A percentile compares a stretch with the other conserved stretches of the same genome.
These are phyloP conservation scores for Hydropsyche tenuis DNA, from an alignment of 1,140 invertebrate genomes.

Conservation along the genomic window DNA sequence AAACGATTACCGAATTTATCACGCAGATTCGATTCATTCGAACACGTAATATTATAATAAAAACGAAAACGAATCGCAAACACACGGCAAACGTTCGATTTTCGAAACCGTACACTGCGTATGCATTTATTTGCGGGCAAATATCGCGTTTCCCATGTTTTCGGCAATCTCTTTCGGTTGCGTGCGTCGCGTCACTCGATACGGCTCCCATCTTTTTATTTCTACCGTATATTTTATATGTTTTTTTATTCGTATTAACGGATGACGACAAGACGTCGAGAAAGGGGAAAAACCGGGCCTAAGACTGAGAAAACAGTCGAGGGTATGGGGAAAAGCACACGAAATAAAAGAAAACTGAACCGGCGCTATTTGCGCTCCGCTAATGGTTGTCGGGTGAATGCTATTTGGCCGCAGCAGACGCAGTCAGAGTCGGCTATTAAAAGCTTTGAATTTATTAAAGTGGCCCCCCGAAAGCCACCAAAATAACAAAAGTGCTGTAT, in stretches of 20 bases:
- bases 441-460: constrained; percentile 23
- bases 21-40: constrained; percentile 13
- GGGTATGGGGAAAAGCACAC: constrained; percentile 29
- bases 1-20: constrained; percentile 21
- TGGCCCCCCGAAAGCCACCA: neutral
- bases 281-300: constrained; percentile 22
- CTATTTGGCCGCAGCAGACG: constrained; percentile 30
- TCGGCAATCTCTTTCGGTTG: constrained; percentile 31
- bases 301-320: constrained; percentile 13
- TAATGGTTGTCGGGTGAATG: constrained; percentile 43
- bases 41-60: too few species aligned
- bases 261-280: constrained; percentile 32
- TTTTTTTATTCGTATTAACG: constrained; percentile 38
- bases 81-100: neutral
- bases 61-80: neutral
- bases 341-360: constrained; percentile 51
- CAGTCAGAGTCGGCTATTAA: constrained; percentile 36
- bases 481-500: constrained; percentile 8
- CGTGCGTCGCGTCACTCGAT: constrained; percentile 32
- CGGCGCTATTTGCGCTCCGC: constrained; percentile 50
- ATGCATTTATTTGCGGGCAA: constrained; percentile 24
- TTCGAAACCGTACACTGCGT: neutral
- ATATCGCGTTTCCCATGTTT: constrained; percentile 34
- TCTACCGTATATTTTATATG: too few species aligned
- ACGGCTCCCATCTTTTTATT: neutral